phyloP scores from a whole-genome alignment of 2,888 invertebrate genomes.

The Diarsia mendica region DNA sequence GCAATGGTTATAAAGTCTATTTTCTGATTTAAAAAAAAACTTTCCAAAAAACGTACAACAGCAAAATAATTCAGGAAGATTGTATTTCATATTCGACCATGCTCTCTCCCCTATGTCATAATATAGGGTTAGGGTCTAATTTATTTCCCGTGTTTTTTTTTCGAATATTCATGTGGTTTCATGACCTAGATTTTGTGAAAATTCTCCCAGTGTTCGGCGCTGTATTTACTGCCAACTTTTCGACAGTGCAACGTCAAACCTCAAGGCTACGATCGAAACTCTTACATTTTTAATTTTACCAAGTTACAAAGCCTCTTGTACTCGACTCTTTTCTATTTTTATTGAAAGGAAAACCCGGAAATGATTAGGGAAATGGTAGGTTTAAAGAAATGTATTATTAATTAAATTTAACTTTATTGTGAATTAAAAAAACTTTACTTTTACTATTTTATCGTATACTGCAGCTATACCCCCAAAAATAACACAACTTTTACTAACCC shows the following conservation, averaged over 20 bases:
- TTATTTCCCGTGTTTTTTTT: conserved; percentile 58
- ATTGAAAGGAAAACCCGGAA: not conserved
- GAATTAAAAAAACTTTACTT: too few relatives aligned
- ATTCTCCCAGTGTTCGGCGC: conserved; percentile 66
- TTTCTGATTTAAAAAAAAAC: conserved; percentile 5
- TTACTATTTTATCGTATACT: not conserved
- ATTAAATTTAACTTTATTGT: rapidly evolving
- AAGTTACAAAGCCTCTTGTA: conserved; percentile 51
- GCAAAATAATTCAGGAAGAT: conserved; percentile 63
- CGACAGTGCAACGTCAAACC: conserved; percentile 72
- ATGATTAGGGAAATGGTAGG: not conserved
- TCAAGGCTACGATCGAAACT: conserved; percentile 68
- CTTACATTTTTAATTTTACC: conserved; percentile 62
- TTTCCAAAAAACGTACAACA: conserved; percentile 44
- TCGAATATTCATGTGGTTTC: conserved; percentile 69
- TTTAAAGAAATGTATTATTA: rapidly evolving
- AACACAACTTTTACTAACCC: not conserved
- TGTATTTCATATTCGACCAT: conserved; percentile 65
- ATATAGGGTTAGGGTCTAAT: conserved; percentile 53
- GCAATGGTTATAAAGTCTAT: not conserved
- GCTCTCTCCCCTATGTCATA: conserved; percentile 49
- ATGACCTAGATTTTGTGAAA: conserved; percentile 77
- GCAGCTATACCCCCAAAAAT: not conserved
- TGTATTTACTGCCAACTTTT: conserved; percentile 72
- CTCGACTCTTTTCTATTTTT: not conserved